Percentiles rank a stretch among this genome's conserved stretches.
Evolutionary conservation across 2,888 invertebrate genomes (phyloP).

Genomic region (Aleiodes alternator): DNA sequence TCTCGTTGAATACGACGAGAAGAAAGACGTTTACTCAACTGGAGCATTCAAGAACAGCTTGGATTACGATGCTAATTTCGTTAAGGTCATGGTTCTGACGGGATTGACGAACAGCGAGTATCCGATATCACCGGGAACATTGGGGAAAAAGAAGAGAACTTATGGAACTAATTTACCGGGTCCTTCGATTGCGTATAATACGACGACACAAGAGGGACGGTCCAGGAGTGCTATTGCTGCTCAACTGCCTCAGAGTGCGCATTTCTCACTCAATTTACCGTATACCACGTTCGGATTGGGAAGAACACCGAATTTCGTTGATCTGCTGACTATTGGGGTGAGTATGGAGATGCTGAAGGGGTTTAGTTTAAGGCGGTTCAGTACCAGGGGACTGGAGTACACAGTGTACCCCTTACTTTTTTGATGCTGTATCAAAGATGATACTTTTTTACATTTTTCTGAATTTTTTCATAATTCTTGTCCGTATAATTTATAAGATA

Average conservation of each 20-base stretch:
- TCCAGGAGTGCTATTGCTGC: constrained; percentile 88
- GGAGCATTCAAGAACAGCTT: constrained; percentile 91
- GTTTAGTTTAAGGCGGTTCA: too few species aligned
- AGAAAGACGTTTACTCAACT: constrained; percentile 77
- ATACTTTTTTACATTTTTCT: too few species aligned
- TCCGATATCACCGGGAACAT: constrained; percentile 83
- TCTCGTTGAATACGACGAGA: constrained; percentile 80
- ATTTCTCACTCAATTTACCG: constrained; percentile 94
- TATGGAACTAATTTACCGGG: constrained; percentile 95
- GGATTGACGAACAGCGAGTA: constrained; percentile 85
- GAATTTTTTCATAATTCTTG: too few species aligned
- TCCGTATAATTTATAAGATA: too few species aligned
- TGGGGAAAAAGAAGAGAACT: constrained; percentile 86
- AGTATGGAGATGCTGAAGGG: constrained; percentile 64
- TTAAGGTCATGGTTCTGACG: constrained; percentile 95
- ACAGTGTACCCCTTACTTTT: too few species aligned
- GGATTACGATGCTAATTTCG: constrained; percentile 96
- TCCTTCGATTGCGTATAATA: constrained; percentile 90
- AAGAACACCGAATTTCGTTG: constrained; percentile 97
- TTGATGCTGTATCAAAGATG: too few species aligned
- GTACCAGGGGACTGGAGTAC: too few species aligned
- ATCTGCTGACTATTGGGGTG: constrained; percentile 88
- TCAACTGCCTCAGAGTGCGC: constrained; percentile 94
- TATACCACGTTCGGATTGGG: constrained; percentile 98
- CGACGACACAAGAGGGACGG: constrained; percentile 91